Base-by-base conservation (phyloP, 2,888 invertebrate genomes). In the Gerris lacustris region DNA sequence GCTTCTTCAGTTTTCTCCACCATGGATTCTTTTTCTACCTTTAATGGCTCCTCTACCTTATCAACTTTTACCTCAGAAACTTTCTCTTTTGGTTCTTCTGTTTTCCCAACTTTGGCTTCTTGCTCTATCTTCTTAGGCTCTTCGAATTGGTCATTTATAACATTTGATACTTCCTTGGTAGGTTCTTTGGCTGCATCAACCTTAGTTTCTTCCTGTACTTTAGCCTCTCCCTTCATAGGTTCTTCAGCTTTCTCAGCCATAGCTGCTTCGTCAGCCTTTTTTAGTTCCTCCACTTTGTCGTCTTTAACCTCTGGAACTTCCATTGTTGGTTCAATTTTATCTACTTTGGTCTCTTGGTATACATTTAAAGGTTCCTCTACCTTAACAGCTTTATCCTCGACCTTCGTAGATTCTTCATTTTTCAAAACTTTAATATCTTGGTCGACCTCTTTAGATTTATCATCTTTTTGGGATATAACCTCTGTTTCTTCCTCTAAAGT, bases 81-180 rank as follows among this genome's bases (percentile, higher is more conserved):
- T n/a, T 66, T 5, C 66, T 17, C 18, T n/a, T 2, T 15, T 66
- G n/a, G 18, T 55, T 68, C 68, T 68, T 68, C 68, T 68, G 43
- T 45, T 11, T 45, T 45, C n/a, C 43, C 55, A 7, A 47, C 45
- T 45, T 68, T 55, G n/a, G 15, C 2, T 47, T 62, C 55, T 4
- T 62, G 17, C 66, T 9, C 44, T 44, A 17, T 7, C 15, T 69
- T 63, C 43, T 47, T 43, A 18, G 62, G 44, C 15, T 15, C 69
- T 69, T 6, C 18, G n/a, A 63, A 6, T 63, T 18, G 18, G 11
- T 44, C 17, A 43, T 68, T 44, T 55, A 62, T 31, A 11, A 68
- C 63, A 31, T 31, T 31, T 31, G 31, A 31, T 31, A 2, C 31
- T 31, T 31, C 31, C 31, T 31, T 31, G 31, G 31, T 31, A 31